Evolutionary conservation across 2,113 vertebrate genomes (phyloP).

Genomic region (Drymodes brunneopygia): DNA sequence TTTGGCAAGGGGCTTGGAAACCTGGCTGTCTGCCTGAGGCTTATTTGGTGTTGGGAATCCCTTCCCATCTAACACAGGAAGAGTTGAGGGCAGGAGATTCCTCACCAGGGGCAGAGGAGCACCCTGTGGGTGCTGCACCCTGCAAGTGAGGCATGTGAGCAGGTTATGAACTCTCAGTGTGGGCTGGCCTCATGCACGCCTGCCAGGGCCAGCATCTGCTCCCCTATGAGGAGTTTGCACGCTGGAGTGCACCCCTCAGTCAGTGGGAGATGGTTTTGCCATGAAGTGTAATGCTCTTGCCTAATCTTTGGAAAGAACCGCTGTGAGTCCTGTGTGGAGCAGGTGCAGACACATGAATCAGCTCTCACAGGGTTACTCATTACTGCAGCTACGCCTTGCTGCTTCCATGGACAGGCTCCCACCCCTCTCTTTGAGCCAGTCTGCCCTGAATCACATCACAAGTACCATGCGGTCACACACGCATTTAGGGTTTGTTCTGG

Average conservation of each 20-base stretch:
- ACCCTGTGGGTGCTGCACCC: neutral
- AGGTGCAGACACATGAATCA: neutral
- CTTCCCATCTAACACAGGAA: neutral
- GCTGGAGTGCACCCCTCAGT: neutral
- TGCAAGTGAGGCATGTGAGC: neutral
- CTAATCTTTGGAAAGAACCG: neutral
- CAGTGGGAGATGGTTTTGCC: neutral
- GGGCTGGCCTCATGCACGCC: neutral
- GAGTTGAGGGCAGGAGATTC: neutral
- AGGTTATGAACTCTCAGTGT: neutral
- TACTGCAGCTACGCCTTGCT: neutral
- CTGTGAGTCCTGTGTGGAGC: neutral
- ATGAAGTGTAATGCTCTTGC: neutral
- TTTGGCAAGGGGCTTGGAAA: neutral
- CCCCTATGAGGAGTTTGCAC: neutral
- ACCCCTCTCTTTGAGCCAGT: neutral
- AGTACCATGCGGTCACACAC: neutral
- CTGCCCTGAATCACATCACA: neutral
- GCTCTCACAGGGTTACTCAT: neutral
- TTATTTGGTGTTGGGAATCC: neutral
- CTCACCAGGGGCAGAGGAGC: neutral
- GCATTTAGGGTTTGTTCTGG: neutral
- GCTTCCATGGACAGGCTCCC: neutral
- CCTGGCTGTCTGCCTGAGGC: neutral
- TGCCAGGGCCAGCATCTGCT: neutral